Conservation (phyloP, 2,113 vertebrate species). For the Cyphomyrus discorhynchus region DNA sequence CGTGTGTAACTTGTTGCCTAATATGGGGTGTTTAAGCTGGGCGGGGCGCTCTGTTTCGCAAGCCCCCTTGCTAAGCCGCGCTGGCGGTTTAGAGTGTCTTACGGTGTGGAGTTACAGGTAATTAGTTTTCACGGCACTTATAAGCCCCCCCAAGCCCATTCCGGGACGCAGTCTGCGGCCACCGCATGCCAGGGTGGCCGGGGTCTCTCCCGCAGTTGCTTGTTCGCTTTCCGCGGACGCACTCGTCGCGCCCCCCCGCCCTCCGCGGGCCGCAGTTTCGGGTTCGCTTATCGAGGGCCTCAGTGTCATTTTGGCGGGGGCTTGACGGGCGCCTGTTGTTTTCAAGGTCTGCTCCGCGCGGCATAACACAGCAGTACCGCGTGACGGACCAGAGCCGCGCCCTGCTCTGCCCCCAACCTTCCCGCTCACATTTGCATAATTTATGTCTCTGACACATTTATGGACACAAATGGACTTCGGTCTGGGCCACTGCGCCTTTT, state of each 20-base stretch:
- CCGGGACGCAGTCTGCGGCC: background rate
- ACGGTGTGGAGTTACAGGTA: slow-evolving; percentile 44
- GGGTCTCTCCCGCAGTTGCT: background rate
- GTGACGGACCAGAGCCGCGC: background rate
- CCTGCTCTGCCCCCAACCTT: background rate
- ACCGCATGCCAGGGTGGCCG: no score
- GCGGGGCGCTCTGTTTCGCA: slow-evolving; percentile 61
- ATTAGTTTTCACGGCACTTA: slow-evolving; percentile 18
- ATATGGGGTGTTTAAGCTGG: slow-evolving; percentile 58
- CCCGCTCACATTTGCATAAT: slow-evolving; percentile 1
- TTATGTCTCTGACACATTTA: slow-evolving; percentile 3
- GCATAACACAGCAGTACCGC: background rate
- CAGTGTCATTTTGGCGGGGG: background rate
- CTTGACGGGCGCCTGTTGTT: background rate
- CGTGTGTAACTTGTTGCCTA: slow-evolving; percentile 55
- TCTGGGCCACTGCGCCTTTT: background rate
- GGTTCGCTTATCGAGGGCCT: background rate
- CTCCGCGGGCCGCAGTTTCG: background rate
- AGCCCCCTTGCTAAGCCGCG: slow-evolving; percentile 59
- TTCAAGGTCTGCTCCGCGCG: background rate
- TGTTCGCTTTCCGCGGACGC: background rate
- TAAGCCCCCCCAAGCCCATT: background rate
- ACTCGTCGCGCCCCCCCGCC: no score
- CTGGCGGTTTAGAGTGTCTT: slow-evolving; percentile 38
- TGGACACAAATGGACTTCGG: slow-evolving; percentile 10